Evolutionary conservation across 1,140 invertebrate species (phyloP), one percentile per base, ranked within the genome.

Genomic region (Zaprionus davidi): DNA sequence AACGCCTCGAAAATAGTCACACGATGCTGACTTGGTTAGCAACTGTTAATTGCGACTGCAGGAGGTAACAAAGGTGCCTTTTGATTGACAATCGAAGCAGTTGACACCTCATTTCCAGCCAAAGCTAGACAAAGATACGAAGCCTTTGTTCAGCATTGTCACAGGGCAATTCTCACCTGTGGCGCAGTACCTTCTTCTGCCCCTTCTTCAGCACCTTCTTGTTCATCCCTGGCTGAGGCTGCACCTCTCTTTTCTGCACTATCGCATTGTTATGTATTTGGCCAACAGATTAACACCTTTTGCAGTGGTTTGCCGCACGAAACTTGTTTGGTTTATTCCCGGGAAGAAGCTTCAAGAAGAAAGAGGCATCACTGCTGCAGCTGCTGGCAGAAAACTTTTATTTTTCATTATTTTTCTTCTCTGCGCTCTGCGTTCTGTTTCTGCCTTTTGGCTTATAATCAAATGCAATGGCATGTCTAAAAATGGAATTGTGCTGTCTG

Each of bases 381-480:
- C 51, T 62, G 51, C 49, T 59, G 53, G 26, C 11, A 65, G 34
- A 53, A 70, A 56, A 55, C 68, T 67, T 76, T 71, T 76, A 20
- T 36, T 63, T 34, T 41, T 51, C 55, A 36, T 31, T 36, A 22
- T 46, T 41, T 60, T 49, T 28, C 26, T 63, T 51, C 46, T 53
- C 26, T 12, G 12, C 41, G n/a, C 13, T 74, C 57, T 63, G 60
- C 38, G 53, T 38, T 65, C 34, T 12, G 46, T 24, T 24, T 51
- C 4, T 24, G 46, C 20, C 46, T 51, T 74, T 64, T 62, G 76
- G 51, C 57, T 73, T 82, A 88, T 85, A 85, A 88, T 88, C 81
- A 90, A 88, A 88, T 90, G 85, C 81, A 85, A 90, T 88, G 86
- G 69, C 81, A 90, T 85, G 85, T 81, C 85, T 90, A 90, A 90